Evolutionary conservation across 2,113 vertebrate species (phyloP).

Genomic region (Ovibos moschatus): DNA sequence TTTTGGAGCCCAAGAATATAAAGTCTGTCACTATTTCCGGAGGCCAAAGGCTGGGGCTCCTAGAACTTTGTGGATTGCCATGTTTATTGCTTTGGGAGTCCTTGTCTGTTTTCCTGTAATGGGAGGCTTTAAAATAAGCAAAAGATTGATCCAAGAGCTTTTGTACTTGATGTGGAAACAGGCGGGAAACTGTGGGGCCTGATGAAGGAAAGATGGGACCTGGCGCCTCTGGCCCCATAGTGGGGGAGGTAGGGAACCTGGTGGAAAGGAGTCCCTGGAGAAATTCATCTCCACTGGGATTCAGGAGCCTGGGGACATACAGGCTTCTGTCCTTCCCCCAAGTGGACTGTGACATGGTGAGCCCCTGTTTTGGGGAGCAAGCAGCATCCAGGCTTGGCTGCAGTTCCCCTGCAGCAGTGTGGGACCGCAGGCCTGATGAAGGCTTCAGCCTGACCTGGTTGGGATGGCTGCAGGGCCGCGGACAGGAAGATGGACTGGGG

Average conservation of each 20-base stretch:
- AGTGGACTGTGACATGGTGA: background rate
- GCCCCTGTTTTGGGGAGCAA: background rate
- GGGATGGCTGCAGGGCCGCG: background rate
- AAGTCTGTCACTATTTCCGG: background rate
- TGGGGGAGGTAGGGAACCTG: background rate
- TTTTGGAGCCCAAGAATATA: background rate
- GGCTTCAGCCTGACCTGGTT: background rate
- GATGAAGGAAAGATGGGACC: background rate
- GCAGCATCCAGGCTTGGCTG: background rate
- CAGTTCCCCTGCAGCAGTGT: background rate
- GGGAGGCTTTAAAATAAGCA: background rate
- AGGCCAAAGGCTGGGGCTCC: background rate
- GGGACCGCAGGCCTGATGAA: background rate
- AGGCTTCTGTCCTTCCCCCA: background rate
- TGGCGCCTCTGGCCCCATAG: background rate
- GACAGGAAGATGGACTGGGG: background rate
- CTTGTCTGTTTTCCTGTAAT: background rate
- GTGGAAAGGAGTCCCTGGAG: background rate
- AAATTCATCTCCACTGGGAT: background rate
- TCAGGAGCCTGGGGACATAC: background rate
- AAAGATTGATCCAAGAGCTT: background rate
- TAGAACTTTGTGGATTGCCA: background rate
- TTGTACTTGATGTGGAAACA: background rate
- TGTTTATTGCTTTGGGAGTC: background rate
- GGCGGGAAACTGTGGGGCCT: background rate